These are phyloP conservation scores for Capitulum mitella DNA, from an alignment of 2,888 invertebrate species.

Conservation along the genomic window DNA sequence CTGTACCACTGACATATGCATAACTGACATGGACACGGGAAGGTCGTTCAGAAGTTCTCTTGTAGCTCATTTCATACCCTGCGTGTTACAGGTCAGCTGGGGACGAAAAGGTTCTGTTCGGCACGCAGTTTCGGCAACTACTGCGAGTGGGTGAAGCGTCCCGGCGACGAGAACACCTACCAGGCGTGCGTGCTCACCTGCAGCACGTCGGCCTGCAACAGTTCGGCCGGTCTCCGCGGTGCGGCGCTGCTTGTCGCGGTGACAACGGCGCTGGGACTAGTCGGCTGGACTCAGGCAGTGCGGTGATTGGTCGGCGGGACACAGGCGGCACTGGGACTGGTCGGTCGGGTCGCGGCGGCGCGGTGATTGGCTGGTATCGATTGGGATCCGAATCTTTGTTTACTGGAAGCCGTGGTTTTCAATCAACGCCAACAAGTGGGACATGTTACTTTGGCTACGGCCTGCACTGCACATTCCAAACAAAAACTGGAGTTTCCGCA, in stretches of 20 bases:
- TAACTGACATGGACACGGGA: not conserved
- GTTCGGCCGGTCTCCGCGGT: conserved; percentile 37
- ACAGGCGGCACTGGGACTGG: not conserved
- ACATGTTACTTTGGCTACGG: too few relatives aligned
- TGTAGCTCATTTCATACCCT: conserved; percentile 14
- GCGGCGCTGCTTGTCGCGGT: not conserved
- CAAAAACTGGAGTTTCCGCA: too few relatives aligned
- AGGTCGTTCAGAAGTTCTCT: not conserved
- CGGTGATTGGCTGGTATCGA: too few relatives aligned
- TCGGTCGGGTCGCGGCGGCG: too few relatives aligned
- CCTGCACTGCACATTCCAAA: too few relatives aligned
- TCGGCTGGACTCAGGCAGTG: not conserved
- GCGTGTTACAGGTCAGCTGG: conserved; percentile 65
- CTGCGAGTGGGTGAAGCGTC: conserved; percentile 76
- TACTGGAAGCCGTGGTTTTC: too few relatives aligned
- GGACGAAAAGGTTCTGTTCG: conserved; percentile 80
- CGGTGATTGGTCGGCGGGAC: not conserved
- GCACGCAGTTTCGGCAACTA: conserved; percentile 78
- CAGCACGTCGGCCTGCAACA: conserved; percentile 71
- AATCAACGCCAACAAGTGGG: too few relatives aligned
- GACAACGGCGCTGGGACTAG: not conserved
- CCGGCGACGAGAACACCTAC: conserved; percentile 75
- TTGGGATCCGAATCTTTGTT: too few relatives aligned
- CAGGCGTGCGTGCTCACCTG: conserved; percentile 84
- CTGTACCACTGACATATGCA: not conserved